These are phyloP conservation scores for Hypothenemus hampei DNA, from an alignment of 1,140 invertebrate species.

Conservation along the genomic window DNA sequence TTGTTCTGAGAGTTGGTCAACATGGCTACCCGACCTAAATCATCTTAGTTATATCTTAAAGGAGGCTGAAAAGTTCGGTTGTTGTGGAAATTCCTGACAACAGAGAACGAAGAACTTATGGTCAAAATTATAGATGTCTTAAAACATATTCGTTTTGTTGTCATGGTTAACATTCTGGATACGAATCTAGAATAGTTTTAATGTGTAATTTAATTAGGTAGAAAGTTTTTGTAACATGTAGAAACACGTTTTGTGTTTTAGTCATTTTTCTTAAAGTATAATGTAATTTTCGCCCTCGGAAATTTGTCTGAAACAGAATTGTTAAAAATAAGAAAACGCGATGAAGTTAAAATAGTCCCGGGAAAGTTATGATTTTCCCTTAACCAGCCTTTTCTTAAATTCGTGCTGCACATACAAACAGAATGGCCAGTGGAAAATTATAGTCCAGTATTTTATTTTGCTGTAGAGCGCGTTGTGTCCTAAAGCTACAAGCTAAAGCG, in stretches of 20 bases:
- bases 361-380: slow-evolving; percentile 32
- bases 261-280: not conserved
- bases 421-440: slow-evolving; percentile 29
- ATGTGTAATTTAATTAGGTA: not conserved
- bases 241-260: not conserved
- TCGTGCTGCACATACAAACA: slow-evolving; percentile 36
- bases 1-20: too few relatives aligned
- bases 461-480: slow-evolving; percentile 17
- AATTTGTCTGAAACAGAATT: not conserved
- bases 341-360: slow-evolving; percentile 9
- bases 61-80: too few relatives aligned
- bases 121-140: not conserved
- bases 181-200: too few relatives aligned
- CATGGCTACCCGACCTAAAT: too few relatives aligned
- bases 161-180: too few relatives aligned
- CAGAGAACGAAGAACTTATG: not conserved
- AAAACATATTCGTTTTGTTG: not conserved
- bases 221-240: not conserved
- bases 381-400: slow-evolving; percentile 31
- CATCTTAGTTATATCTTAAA: too few relatives aligned
- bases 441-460: slow-evolving; percentile 33
- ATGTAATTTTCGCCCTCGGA: not conserved
- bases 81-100: not conserved
- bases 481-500: slow-evolving; percentile 27
- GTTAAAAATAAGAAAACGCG: slow-evolving; percentile 6